Evolutionary conservation across 2,113 vertebrate species (phyloP).

Genomic region (Hiodon tergisus): DNA sequence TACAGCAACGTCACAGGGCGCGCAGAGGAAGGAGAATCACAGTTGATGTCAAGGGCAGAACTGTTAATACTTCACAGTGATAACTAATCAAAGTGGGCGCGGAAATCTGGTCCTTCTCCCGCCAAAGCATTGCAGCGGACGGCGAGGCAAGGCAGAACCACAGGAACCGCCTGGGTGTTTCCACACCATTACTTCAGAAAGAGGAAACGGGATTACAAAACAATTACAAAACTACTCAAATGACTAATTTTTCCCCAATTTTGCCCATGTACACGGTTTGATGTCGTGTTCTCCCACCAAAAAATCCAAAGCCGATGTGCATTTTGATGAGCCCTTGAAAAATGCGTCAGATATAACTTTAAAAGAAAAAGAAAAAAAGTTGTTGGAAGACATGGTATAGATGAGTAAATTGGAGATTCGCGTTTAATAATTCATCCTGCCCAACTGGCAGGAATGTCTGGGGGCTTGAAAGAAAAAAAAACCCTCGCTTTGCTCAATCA

Average conservation of each 20-base stretch:
- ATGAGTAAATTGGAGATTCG: slow-evolving; percentile 30
- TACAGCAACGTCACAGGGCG: not conserved
- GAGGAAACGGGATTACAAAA: not conserved
- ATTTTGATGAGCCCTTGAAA: slow-evolving; percentile 21
- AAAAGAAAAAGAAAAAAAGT: slow-evolving; percentile 23
- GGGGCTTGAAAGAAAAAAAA: slow-evolving; percentile 32
- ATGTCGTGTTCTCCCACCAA: not conserved
- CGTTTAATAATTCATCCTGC: slow-evolving; percentile 50
- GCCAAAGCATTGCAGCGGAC: too few species aligned
- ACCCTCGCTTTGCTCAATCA: slow-evolving; percentile 35
- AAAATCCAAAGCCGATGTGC: not conserved
- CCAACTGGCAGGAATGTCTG: slow-evolving; percentile 38
- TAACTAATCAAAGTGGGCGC: not conserved
- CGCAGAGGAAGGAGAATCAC: slow-evolving; percentile 1
- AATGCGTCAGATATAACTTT: slow-evolving; percentile 34
- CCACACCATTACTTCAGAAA: not conserved
- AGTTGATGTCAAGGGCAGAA: not conserved
- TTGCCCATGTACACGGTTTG: too few species aligned
- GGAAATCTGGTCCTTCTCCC: not conserved
- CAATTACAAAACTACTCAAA: too few species aligned
- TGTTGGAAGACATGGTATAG: slow-evolving; percentile 13
- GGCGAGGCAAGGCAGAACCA: too few species aligned
- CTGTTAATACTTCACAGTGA: not conserved
- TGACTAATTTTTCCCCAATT: too few species aligned
- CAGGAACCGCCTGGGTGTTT: too few species aligned